phyloP scores from a whole-genome alignment of 2,113 vertebrate species.

The Rynchops niger region DNA sequence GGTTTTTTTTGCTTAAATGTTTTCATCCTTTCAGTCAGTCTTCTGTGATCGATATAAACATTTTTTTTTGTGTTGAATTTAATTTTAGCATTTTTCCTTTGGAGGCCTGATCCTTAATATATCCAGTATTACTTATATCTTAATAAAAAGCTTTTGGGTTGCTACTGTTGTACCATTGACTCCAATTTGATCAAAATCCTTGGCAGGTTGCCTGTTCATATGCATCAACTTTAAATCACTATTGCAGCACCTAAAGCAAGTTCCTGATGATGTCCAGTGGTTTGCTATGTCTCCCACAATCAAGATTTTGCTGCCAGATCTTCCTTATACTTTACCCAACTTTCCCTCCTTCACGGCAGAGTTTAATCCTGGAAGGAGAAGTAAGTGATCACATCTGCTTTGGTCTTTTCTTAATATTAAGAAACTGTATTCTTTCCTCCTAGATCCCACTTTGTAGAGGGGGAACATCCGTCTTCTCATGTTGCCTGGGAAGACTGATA shows the following conservation, averaged over 20 bases:
- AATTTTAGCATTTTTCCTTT: background rate
- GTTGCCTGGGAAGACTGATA: background rate
- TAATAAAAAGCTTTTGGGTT: background rate
- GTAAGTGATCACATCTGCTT: background rate
- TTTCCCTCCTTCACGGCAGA: background rate
- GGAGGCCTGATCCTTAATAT: background rate
- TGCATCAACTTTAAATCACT: background rate
- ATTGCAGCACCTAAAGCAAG: background rate
- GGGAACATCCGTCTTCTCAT: background rate
- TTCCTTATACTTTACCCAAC: background rate
- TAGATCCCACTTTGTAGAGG: background rate
- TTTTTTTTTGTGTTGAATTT: background rate
- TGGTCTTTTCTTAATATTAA: background rate
- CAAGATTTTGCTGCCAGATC: background rate
- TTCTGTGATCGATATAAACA: background rate
- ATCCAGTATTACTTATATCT: background rate
- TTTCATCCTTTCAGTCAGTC: background rate
- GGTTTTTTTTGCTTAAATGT: background rate
- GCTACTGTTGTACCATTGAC: background rate
- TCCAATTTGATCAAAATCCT: background rate
- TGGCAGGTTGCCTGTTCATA: background rate
- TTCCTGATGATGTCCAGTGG: background rate
- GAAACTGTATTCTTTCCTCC: background rate
- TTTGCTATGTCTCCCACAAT: background rate
- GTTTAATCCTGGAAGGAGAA: background rate